Evolutionary conservation across 2,113 vertebrate genomes (phyloP).

Genomic region (Cheirogaleus medius): DNA sequence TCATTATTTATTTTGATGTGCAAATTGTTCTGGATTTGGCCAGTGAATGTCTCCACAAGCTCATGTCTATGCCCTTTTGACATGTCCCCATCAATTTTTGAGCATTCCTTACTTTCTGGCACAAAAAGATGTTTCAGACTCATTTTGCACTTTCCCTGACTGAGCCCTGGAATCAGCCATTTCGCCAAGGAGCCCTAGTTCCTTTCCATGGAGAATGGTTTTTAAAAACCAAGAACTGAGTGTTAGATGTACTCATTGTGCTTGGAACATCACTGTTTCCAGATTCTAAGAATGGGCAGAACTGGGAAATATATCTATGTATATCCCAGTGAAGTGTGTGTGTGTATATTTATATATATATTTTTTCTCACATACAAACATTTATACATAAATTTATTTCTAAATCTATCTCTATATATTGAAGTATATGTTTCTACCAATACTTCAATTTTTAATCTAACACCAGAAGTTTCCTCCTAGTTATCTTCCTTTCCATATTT

Average conservation of each 20-base stretch:
- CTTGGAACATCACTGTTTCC: background rate
- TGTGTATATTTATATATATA: background rate
- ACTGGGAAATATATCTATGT: background rate
- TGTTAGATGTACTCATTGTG: background rate
- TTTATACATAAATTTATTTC: background rate
- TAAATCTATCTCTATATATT: background rate
- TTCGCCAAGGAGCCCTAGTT: background rate
- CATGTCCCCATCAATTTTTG: background rate
- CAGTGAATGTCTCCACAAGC: background rate
- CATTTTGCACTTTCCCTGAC: background rate
- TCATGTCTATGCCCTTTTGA: background rate
- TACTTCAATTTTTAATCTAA: slow-evolving; percentile 12
- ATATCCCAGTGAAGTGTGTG: background rate
- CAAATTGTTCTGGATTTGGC: background rate
- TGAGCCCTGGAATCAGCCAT: background rate
- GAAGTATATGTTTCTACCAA: background rate
- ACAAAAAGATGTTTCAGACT: background rate
- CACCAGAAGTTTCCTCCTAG: background rate
- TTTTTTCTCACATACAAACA: background rate
- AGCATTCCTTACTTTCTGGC: background rate
- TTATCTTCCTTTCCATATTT: background rate
- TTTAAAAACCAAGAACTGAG: slow-evolving; percentile 17
- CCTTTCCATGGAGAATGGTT: background rate
- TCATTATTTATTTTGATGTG: background rate
- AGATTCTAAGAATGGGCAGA: background rate